Percentiles rank a stretch among this genome's conserved stretches.
Conservation (phyloP, 2,797 vertebrate species). For the Lepidocolaptes lacrymiger region DNA sequence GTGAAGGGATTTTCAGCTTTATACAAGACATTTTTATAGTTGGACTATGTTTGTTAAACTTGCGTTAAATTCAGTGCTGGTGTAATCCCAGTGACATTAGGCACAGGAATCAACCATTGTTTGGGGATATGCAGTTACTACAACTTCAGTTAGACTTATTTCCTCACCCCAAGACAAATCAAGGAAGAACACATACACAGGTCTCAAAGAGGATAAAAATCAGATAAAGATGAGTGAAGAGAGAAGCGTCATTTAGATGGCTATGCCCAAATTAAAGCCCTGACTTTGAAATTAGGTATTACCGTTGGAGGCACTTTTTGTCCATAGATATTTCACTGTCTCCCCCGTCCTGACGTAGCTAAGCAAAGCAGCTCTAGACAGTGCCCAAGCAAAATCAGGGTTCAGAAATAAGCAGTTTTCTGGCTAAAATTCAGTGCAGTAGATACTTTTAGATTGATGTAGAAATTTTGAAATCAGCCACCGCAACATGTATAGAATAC, state of each 20-base stretch:
- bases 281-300: background rate
- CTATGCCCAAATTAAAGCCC: background rate
- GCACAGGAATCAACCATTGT: background rate
- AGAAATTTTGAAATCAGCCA: background rate
- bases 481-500: background rate
- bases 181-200: background rate
- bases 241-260: background rate
- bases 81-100: background rate
- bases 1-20: background rate
- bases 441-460: background rate
- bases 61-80: background rate
- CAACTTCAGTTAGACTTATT: background rate
- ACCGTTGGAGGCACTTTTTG: background rate
- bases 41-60: background rate
- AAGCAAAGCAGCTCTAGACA: background rate
- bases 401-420: background rate
- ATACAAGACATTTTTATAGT: background rate
- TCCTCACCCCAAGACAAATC: background rate
- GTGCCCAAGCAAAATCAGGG: rapidly evolving
- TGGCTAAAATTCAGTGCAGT: background rate
- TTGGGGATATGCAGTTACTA: background rate
- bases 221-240: background rate
- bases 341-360: background rate
- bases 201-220: background rate
- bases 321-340: background rate